Evolutionary conservation across 2,113 vertebrate genomes (phyloP), one percentile per base, ranked within the genome.

Genomic region (Prolemur simus): DNA sequence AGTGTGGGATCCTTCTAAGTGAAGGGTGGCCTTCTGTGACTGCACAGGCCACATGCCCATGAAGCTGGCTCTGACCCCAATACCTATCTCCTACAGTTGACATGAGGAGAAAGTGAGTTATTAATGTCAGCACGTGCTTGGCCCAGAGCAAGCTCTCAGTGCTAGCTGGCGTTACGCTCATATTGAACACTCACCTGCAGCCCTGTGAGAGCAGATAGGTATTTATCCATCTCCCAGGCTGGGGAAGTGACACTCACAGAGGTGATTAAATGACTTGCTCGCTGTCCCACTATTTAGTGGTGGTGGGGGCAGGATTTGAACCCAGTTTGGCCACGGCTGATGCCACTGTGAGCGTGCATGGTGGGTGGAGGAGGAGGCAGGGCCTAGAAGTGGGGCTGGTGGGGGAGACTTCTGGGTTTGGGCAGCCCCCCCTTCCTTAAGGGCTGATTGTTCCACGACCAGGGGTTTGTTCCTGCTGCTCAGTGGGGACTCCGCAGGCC

Each of bases 41-140:
- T 2, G 25, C 42, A 10, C 0, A 2, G 32, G 69, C 39, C 66
- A 9, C 2, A 0, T 3, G 34, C 47, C 34, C 37, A 1, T 0
- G 3, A 27, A 42, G 37, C n/a, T n/a, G 74, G 25, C 37, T 56
- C n/a, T 8, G 49, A 66, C 47, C 15, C 13, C 34, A 7, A 45
- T 8, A 21, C n/a, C 66, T 6, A 2, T 7, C 56, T 34, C 52
- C 7, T 4, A 0, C 8, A 2, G 20, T 34, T 25, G 14, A 10
- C 10, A 2, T 1, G 25, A 34, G 60, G 56, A 34, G 7, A 2
- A 39, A 68, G 56, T 21, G 29, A 76, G 18, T 56, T 49, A 8
- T 56, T 58, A 8, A 37, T 34, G 64, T 21, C 8, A 14, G 54
- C n/a, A 18, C 4, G 5, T 21, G 18, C 69, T 14, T 6, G 20